These are phyloP conservation scores for Meandrina meandrites DNA, from an alignment of 92 coral and sea anemone genomes.

Conservation along the genomic window DNA sequence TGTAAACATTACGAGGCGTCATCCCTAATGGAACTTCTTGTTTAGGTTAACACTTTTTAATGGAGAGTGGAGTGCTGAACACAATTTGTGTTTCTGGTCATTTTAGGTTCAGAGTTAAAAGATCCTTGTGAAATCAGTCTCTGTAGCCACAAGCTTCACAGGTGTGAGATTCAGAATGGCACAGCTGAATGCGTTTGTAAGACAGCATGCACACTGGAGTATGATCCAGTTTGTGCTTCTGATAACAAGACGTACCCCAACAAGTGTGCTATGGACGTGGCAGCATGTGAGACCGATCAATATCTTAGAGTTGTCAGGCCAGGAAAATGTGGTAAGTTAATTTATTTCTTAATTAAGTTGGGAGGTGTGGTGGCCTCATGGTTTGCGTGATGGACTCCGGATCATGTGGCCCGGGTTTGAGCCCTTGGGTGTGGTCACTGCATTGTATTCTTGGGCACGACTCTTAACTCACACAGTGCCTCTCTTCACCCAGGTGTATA, in stretches of 20 bases:
- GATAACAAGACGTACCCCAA: conserved; percentile 76
- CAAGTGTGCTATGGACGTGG: conserved; percentile 68
- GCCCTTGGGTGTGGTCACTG: too few species aligned
- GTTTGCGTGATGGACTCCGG: too few species aligned
- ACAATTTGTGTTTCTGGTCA: background rate
- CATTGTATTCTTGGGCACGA: too few species aligned
- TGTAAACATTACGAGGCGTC: background rate
- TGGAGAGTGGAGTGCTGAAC: too few species aligned
- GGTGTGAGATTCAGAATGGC: conserved; percentile 72
- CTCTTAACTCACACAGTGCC: too few species aligned
- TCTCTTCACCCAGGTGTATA: too few species aligned
- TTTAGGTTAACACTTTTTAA: too few species aligned
- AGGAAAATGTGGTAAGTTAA: conserved; percentile 73
- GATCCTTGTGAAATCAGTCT: conserved; percentile 69
- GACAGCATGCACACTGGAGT: conserved; percentile 55
- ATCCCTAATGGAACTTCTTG: background rate
- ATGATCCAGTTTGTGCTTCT: conserved; percentile 85
- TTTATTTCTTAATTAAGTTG: background rate
- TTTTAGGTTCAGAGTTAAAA: conserved; percentile 19
- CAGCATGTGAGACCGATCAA: conserved; percentile 60
- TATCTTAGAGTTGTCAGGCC: conserved; percentile 43
- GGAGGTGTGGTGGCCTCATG: too few species aligned
- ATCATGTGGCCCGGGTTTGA: too few species aligned
- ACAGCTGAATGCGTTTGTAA: conserved; percentile 73
- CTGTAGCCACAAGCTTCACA: conserved; percentile 59